phyloP scores from a whole-genome alignment of 2,797 vertebrate genomes.

The Chelmon rostratus region DNA sequence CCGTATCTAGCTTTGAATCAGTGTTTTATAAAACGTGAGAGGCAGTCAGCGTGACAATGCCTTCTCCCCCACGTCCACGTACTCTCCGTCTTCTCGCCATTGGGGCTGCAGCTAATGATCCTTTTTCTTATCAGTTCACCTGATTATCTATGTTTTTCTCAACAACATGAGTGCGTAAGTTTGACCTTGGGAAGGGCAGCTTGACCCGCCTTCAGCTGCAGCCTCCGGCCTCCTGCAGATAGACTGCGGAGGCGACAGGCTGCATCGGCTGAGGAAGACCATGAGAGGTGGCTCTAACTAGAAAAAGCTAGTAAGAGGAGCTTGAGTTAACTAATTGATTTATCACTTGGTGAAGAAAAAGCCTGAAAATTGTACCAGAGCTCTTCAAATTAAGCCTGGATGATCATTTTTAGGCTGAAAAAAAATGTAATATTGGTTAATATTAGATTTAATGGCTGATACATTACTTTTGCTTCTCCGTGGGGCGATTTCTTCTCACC shows the following conservation, averaged over 20 bases:
- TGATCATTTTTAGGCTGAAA: too few species aligned
- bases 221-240: not conserved
- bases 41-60: too few species aligned
- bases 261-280: too few species aligned
- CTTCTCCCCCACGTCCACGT: not conserved
- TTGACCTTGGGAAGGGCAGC: not conserved
- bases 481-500: too few species aligned
- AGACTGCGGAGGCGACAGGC: not conserved
- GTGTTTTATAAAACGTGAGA: slow-evolving; percentile 5
- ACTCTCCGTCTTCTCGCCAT: not conserved
- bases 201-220: not conserved
- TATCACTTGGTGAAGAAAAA: too few species aligned
- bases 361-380: too few species aligned
- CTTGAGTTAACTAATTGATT: too few species aligned
- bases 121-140: too few species aligned
- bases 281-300: not conserved
- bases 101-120: not conserved
- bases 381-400: too few species aligned
- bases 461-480: too few species aligned
- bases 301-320: not conserved
- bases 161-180: not conserved
- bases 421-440: too few species aligned
- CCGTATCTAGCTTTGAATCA: slow-evolving; percentile 33
- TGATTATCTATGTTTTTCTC: not conserved
- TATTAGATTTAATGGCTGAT: too few species aligned